These are phyloP conservation scores for Calycopis cecrops DNA, from an alignment of 1,140 invertebrate genomes.

Conservation along the genomic window DNA sequence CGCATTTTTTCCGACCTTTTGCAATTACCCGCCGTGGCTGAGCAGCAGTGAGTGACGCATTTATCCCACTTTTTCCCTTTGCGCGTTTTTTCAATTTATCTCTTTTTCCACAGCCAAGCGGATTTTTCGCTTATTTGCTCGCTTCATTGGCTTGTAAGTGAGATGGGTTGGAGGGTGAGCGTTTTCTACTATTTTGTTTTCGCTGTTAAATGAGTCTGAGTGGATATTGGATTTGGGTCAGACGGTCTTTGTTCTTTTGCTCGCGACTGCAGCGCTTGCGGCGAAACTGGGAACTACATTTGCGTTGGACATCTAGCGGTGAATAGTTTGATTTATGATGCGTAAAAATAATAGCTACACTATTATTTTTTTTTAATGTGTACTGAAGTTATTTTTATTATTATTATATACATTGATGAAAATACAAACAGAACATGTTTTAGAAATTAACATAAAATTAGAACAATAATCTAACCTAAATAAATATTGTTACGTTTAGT, in stretches of 20 bases:
- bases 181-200: constrained; percentile 56
- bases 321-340: neutral
- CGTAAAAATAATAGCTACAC: too few species aligned
- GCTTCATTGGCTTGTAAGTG: constrained; percentile 72
- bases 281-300: constrained; percentile 23
- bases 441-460: too few species aligned
- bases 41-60: constrained; percentile 57
- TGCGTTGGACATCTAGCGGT: constrained; percentile 10
- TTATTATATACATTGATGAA: too few species aligned
- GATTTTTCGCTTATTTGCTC: constrained; percentile 72
- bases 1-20: constrained; percentile 60
- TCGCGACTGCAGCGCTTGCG: constrained; percentile 19
- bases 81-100: constrained; percentile 58
- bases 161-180: constrained; percentile 50
- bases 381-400: too few species aligned
- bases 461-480: too few species aligned
- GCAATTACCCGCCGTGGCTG: constrained; percentile 57
- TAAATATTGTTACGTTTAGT: too few species aligned
- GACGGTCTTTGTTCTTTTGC: constrained; percentile 23
- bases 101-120: constrained; percentile 65
- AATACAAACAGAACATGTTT: too few species aligned
- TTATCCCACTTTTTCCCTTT: constrained; percentile 45
- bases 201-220: constrained; percentile 34
- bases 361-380: neutral
- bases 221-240: constrained; percentile 59